Conservation (phyloP, 2,113 vertebrate genomes). For the Prunella himalayana region DNA sequence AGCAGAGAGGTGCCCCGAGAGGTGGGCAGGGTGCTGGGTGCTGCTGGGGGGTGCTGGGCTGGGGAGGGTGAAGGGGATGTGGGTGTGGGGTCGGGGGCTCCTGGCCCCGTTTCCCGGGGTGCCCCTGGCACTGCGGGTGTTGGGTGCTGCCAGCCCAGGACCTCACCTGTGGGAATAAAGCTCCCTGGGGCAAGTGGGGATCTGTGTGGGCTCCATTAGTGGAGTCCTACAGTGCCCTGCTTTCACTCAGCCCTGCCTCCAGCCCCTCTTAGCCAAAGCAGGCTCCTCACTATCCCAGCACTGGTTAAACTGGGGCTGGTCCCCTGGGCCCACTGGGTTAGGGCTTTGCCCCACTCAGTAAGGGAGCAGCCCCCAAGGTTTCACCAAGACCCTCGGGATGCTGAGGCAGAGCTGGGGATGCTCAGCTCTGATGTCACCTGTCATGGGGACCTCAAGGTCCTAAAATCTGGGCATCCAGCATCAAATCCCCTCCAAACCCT, state of each 20-base stretch:
- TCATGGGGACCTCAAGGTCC: background rate
- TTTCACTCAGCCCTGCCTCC: background rate
- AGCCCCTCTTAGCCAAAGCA: fast-evolving
- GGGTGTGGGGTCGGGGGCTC: background rate
- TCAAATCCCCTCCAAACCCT: background rate
- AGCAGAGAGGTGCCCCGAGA: conserved; percentile 14
- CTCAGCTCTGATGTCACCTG: background rate
- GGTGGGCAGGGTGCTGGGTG: conserved; percentile 19
- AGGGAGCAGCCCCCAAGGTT: background rate
- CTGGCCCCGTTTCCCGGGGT: fast-evolving
- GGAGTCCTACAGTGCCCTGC: background rate
- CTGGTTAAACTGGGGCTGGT: background rate
- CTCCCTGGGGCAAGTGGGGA: fast-evolving
- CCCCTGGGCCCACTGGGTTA: background rate
- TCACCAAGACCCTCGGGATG: fast-evolving
- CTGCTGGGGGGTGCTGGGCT: background rate
- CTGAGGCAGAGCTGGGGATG: background rate
- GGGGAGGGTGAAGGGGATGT: fast-evolving
- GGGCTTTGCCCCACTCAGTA: background rate
- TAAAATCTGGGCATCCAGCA: background rate
- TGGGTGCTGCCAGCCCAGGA: background rate
- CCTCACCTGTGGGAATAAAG: background rate
- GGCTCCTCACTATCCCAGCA: background rate
- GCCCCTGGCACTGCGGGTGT: background rate
- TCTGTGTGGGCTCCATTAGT: background rate